phyloP scores from a whole-genome alignment of 2,888 invertebrate genomes.

The Microctonus hyperodae region DNA sequence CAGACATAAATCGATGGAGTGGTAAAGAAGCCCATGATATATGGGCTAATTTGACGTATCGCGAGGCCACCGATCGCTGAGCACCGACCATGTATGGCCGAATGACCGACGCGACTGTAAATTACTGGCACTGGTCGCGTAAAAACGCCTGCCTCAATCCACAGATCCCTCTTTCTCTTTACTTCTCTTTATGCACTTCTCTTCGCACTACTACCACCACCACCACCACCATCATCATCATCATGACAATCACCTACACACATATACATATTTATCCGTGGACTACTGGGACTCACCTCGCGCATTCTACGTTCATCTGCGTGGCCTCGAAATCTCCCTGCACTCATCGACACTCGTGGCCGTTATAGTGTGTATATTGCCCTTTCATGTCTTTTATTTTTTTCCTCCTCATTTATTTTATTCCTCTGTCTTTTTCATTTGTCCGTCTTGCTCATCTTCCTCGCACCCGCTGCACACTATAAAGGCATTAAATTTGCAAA shows the following conservation, averaged over 20 bases:
- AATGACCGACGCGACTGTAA: conserved; percentile 62
- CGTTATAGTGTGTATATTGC: background rate
- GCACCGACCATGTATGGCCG: conserved; percentile 57
- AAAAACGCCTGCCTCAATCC: conserved; percentile 48
- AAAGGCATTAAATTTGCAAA: background rate
- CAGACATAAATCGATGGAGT: conserved; percentile 58
- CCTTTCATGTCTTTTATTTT: too few species aligned
- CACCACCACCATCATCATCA: background rate
- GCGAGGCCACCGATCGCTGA: conserved; percentile 50
- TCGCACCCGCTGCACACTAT: background rate
- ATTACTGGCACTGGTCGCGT: conserved; percentile 59
- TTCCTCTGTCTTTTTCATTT: too few species aligned
- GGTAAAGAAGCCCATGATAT: conserved; percentile 61
- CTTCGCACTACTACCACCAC: background rate
- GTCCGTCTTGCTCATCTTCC: background rate
- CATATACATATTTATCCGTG: background rate
- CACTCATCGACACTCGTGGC: background rate
- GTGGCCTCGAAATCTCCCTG: background rate
- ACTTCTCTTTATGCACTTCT: conserved; percentile 8
- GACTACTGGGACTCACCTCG: background rate
- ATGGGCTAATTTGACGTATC: conserved; percentile 63
- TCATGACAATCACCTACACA: background rate
- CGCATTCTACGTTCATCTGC: background rate
- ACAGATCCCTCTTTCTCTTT: conserved; percentile 10
- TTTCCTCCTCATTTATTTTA: too few species aligned